Conservation (phyloP, 2,113 vertebrate species). For the Ammodytes dubius region DNA sequence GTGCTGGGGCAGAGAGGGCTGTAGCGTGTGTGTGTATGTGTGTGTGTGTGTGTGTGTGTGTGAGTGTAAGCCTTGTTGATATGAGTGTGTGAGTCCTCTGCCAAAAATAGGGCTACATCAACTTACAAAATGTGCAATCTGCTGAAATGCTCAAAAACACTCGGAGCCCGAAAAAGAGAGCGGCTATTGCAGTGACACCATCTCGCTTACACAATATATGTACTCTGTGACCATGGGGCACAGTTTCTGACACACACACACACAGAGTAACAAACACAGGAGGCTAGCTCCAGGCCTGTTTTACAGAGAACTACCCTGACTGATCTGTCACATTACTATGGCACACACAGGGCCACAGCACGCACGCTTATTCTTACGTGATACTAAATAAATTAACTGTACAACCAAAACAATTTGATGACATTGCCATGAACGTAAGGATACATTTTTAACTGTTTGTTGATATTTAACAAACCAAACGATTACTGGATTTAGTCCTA, state of each 20-base stretch:
- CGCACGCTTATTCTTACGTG: slow-evolving; percentile 1
- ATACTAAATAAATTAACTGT: not conserved
- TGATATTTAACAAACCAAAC: not conserved
- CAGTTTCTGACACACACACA: slow-evolving; percentile 21
- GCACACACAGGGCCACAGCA: slow-evolving; percentile 16
- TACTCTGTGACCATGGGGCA: slow-evolving; percentile 21
- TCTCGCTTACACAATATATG: slow-evolving; percentile 60
- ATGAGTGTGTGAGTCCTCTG: slow-evolving; percentile 2
- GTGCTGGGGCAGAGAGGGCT: slow-evolving; percentile 48
- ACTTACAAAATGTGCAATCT: slow-evolving; percentile 66
- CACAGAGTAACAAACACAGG: not conserved
- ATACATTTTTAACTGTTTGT: not conserved
- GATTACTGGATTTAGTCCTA: no score
- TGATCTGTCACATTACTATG: slow-evolving; percentile 50
- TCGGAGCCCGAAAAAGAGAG: slow-evolving; percentile 46
- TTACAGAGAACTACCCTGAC: slow-evolving; percentile 16
- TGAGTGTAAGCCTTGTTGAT: slow-evolving; percentile 7
- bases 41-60: slow-evolving; percentile 17
- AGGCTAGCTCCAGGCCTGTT: slow-evolving; percentile 26
- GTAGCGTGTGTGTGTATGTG: not conserved
- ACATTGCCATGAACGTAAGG: not conserved
- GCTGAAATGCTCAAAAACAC: slow-evolving; percentile 66
- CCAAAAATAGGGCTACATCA: slow-evolving; percentile 65
- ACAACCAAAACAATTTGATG: not conserved
- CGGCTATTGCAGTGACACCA: slow-evolving; percentile 60